phyloP scores from a whole-genome alignment of 2,888 invertebrate species.

The Gari tellinella region DNA sequence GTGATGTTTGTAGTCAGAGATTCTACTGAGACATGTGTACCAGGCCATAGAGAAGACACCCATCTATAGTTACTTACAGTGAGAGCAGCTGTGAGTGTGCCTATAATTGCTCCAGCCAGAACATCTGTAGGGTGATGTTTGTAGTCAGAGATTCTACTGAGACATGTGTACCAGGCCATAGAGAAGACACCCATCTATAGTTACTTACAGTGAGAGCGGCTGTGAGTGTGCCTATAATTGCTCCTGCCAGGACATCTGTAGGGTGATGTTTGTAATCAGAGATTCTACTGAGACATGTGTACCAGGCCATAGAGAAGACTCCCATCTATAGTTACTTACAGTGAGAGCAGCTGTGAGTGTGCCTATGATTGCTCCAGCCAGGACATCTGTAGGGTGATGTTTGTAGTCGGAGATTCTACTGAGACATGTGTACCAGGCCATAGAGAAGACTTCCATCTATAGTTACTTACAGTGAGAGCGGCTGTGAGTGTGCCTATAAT shows the following conservation, averaged over 20 bases:
- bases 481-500: too few species aligned
- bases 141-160: conserved; percentile 96
- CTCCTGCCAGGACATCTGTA: conserved; percentile 96
- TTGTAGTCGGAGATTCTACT: conserved; percentile 97
- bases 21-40: conserved; percentile 89
- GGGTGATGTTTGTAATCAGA: conserved; percentile 99
- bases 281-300: conserved; percentile 90
- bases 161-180: conserved; percentile 87
- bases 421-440: conserved; percentile 88
- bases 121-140: conserved; percentile 99
- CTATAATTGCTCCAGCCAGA: conserved; percentile 89
- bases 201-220: conserved; percentile 81
- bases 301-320: conserved; percentile 90
- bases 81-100: conserved; percentile 83
- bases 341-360: conserved; percentile 81
- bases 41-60: conserved; percentile 90
- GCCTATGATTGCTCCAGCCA: conserved; percentile 89
- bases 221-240: conserved; percentile 85
- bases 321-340: too few species aligned
- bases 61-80: conserved; percentile 77
- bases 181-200: too few species aligned
- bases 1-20: conserved; percentile 98
- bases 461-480: too few species aligned
- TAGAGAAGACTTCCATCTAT: too few species aligned
- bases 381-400: conserved; percentile 99